These are phyloP conservation scores for Spongilla lacustris DNA, from an alignment of 37 sponge, comb jelly and placozoan genomes.

Conservation along the genomic window DNA sequence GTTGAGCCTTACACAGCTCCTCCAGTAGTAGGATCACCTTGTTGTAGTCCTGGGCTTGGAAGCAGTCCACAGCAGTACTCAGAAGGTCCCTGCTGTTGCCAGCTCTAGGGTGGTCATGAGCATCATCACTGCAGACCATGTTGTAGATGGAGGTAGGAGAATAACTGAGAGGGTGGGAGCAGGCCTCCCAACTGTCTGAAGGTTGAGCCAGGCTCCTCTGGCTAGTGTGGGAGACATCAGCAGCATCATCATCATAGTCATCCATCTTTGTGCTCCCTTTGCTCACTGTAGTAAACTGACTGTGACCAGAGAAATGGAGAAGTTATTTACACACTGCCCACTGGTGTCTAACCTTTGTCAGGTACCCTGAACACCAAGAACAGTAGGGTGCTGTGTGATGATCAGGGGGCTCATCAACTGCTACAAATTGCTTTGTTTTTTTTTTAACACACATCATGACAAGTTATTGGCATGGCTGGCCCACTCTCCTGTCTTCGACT, in stretches of 20 bases:
- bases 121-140: neutral
- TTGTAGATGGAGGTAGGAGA: neutral
- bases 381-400: too few species aligned
- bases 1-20: neutral
- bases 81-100: neutral
- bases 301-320: neutral
- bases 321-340: neutral
- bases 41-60: conserved; percentile 55
- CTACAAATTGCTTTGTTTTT: too few species aligned
- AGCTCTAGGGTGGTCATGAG: neutral
- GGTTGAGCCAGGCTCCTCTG: neutral
- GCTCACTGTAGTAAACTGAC: neutral
- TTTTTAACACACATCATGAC: too few species aligned
- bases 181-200: neutral
- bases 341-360: too few species aligned
- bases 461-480: too few species aligned
- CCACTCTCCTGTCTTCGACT: too few species aligned
- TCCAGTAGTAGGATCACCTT: conserved; percentile 27
- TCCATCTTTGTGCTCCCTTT: neutral
- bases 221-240: neutral
- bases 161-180: neutral
- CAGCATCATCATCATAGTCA: neutral
- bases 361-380: too few species aligned
- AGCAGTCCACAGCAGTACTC: conserved; percentile 23
- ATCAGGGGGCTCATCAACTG: too few species aligned